Evolutionary conservation across 2,888 invertebrate species (phyloP).

Genomic region (Drosophila nr. fundita): DNA sequence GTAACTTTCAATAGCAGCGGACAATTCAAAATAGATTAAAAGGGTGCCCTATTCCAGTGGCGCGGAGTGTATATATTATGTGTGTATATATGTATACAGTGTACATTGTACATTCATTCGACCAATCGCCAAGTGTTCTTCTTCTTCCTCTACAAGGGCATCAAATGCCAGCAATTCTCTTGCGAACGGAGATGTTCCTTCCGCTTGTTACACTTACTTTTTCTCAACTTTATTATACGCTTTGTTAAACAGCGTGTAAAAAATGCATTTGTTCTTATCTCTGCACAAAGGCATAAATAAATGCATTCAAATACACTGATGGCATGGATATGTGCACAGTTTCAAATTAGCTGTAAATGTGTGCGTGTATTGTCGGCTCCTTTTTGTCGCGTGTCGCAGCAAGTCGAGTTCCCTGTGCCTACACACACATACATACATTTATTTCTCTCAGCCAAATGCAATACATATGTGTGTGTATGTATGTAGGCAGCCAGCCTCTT

Average conservation of each 20-base stretch:
- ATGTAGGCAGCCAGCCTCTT: not conserved
- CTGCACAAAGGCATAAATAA: constrained; percentile 1
- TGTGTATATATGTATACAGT: not conserved
- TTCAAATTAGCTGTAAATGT: constrained; percentile 4
- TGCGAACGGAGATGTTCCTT: not conserved
- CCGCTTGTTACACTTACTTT: constrained; percentile 1
- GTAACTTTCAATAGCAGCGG: not conserved
- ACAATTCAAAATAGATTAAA: not conserved
- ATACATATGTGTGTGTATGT: not conserved
- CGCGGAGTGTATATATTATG: not conserved
- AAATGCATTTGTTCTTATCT: constrained; percentile 8
- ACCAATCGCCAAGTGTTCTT: not conserved
- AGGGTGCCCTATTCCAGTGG: not conserved
- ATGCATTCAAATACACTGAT: not conserved
- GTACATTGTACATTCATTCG: not conserved
- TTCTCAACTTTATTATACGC: not conserved
- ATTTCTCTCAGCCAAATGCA: not conserved
- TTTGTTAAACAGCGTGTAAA: not conserved
- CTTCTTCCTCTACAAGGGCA: not conserved
- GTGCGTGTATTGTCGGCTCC: not conserved
- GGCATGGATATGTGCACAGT: not conserved
- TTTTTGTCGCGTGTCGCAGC: not conserved
- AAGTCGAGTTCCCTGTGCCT: not conserved
- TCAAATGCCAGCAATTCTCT: not conserved
- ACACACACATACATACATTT: not conserved